Evolutionary conservation across 2,113 vertebrate species (phyloP).

Genomic region (Amphilophus citrinellus): DNA sequence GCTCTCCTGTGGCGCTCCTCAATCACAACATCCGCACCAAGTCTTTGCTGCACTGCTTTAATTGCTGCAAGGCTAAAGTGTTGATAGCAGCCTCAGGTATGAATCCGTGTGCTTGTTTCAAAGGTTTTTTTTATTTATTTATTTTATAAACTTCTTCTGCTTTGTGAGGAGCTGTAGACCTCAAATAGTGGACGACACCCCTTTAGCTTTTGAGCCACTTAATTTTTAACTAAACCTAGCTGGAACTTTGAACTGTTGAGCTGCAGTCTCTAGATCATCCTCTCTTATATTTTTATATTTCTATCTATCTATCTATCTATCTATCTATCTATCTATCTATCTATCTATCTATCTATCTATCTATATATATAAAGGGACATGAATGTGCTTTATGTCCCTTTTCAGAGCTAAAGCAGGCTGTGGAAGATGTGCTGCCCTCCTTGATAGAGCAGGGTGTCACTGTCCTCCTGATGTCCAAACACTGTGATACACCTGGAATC

Average conservation of each 20-base stretch:
- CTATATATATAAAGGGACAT: not conserved
- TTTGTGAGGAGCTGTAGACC: not conserved
- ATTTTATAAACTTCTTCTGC: not conserved
- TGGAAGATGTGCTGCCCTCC: constrained; percentile 85
- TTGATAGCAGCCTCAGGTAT: constrained; percentile 86
- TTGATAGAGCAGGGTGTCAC: constrained; percentile 80
- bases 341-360: too few relatives aligned
- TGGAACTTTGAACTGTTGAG: not conserved
- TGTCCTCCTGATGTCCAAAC: constrained; percentile 82
- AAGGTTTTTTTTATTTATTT: not conserved
- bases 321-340: too few relatives aligned
- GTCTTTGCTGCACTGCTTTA: constrained; percentile 86
- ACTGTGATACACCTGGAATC: constrained; percentile 77
- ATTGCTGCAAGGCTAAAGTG: constrained; percentile 81
- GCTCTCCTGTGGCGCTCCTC: constrained; percentile 85
- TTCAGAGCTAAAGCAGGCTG: constrained; percentile 81
- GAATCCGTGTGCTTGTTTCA: not conserved
- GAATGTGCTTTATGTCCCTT: not conserved
- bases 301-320: too few relatives aligned
- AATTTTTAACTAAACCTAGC: not conserved
- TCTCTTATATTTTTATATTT: too few relatives aligned
- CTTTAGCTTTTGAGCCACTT: not conserved
- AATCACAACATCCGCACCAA: constrained; percentile 83
- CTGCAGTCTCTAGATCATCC: not conserved
- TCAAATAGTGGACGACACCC: not conserved